Evolutionary conservation across 2,113 vertebrate species (phyloP).

Genomic region (Neofelis nebulosa): DNA sequence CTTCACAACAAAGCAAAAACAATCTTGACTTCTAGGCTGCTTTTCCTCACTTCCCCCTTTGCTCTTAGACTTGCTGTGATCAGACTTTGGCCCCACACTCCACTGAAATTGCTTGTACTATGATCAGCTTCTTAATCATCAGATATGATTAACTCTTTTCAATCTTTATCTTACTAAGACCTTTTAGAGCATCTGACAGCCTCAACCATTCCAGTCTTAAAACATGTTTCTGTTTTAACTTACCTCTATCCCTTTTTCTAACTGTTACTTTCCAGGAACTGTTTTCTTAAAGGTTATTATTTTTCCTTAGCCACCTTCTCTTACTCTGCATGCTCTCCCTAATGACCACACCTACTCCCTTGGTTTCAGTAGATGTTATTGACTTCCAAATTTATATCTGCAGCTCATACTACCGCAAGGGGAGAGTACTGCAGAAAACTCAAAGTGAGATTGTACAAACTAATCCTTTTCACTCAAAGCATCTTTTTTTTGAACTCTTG

Average conservation of each 20-base stretch:
- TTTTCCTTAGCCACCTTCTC: background rate
- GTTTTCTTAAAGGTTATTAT: background rate
- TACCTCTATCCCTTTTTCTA: background rate
- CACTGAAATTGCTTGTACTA: background rate
- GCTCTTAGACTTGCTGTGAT: background rate
- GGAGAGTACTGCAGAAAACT: background rate
- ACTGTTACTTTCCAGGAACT: background rate
- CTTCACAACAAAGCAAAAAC: constrained; percentile 19
- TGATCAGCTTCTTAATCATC: background rate
- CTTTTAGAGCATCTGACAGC: background rate
- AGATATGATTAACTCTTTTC: background rate
- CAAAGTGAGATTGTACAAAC: background rate
- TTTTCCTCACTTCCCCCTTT: constrained; percentile 3
- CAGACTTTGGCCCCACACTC: background rate
- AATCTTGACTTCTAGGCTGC: background rate
- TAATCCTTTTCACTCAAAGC: background rate
- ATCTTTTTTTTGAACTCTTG: background rate
- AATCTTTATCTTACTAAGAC: background rate
- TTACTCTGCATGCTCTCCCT: background rate
- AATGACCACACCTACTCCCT: background rate
- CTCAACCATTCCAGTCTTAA: background rate
- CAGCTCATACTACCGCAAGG: background rate
- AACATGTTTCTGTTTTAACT: background rate
- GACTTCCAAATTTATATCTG: background rate
- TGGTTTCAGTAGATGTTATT: background rate